Percentiles rank a stretch among this genome's conserved stretches.
phyloP scores from a whole-genome alignment of 2,797 vertebrate species.

The Muscicapa comitata region DNA sequence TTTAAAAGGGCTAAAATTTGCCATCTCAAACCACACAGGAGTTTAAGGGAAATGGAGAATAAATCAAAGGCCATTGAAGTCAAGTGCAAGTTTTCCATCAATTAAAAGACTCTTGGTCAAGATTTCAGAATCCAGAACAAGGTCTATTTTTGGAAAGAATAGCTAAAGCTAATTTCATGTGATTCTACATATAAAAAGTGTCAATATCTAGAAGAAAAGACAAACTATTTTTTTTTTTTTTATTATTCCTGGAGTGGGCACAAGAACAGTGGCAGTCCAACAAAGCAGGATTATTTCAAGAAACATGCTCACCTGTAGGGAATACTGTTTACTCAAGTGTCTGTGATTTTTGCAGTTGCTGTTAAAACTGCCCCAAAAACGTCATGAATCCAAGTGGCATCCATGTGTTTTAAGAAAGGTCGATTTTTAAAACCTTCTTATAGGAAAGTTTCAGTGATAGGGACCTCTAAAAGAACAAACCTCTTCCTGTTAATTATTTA shows the following conservation, averaged over 20 bases:
- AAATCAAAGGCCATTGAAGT: not conserved
- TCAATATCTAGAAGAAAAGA: not conserved
- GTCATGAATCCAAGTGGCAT: not conserved
- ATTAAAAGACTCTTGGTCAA: not conserved
- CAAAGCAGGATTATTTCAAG: not conserved
- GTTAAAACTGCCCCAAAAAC: not conserved
- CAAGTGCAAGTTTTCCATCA: not conserved
- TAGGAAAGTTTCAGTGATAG: not conserved
- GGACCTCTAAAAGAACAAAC: not conserved
- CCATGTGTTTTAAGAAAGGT: not conserved
- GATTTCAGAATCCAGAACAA: not conserved
- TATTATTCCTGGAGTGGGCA: not conserved
- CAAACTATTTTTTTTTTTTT: not conserved
- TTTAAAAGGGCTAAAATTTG: not conserved
- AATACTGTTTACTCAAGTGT: not conserved
- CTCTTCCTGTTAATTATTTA: not conserved
- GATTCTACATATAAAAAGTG: not conserved
- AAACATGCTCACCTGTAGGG: not conserved
- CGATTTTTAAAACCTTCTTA: not conserved
- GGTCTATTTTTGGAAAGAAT: not conserved
- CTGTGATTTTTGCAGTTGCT: not conserved
- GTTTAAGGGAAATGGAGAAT: not conserved
- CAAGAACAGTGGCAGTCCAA: not conserved
- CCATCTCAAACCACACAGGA: not conserved
- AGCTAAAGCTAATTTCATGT: not conserved